Evolutionary conservation across 1,140 invertebrate genomes (phyloP).

Genomic region (Polypedilum vanderplanki): DNA sequence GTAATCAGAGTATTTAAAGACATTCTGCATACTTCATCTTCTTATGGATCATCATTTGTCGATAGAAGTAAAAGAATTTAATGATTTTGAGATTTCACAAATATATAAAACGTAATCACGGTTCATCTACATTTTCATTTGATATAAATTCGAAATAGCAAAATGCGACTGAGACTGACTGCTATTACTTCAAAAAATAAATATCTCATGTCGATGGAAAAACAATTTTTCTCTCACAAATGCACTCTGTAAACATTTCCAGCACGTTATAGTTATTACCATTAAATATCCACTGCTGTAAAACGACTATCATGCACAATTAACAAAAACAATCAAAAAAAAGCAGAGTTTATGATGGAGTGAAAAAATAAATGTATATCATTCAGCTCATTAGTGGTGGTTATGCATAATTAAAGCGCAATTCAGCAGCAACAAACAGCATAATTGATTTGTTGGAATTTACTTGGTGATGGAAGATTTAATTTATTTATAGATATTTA

Average conservation of each 20-base stretch:
- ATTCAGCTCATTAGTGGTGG: not conserved
- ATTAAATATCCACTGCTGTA: not conserved
- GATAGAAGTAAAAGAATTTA: constrained; percentile 5
- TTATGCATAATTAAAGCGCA: constrained; percentile 21
- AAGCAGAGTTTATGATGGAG: not conserved
- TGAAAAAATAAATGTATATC: constrained; percentile 13
- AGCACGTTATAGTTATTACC: not conserved
- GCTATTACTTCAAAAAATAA: not conserved
- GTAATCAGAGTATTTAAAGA: not conserved
- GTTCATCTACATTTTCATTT: not conserved
- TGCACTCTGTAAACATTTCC: not conserved
- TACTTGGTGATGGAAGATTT: no score
- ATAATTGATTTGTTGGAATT: not conserved
- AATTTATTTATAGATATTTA: no score
- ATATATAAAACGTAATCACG: not conserved
- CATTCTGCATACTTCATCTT: not conserved
- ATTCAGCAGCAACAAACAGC: not conserved
- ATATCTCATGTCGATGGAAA: not conserved
- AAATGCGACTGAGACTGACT: not conserved
- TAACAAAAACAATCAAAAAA: constrained; percentile 14
- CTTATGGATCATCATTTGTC: constrained; percentile 8
- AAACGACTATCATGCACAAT: not conserved
- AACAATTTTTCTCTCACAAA: not conserved
- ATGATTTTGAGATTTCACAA: not conserved
- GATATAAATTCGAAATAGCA: not conserved